A percentile compares a stretch with the other conserved stretches of the same genome.
Evolutionary conservation across 2,888 invertebrate species (phyloP).

Genomic region (Odontocerum albicorne): DNA sequence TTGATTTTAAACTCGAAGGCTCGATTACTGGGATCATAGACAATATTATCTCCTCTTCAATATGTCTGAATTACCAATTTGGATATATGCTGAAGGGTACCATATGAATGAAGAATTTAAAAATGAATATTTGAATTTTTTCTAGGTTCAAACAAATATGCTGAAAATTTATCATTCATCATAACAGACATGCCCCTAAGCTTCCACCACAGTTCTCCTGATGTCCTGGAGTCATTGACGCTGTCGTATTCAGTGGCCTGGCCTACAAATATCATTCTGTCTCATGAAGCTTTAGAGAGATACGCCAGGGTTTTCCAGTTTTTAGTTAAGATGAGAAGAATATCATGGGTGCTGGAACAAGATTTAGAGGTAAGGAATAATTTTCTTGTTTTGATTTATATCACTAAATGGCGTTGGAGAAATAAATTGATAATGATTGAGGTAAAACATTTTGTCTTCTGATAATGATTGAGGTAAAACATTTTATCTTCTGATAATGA

Average conservation of each 20-base stretch:
- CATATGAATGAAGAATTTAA: background rate
- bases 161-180: slow-evolving; percentile 64
- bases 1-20: too few species aligned
- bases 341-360: slow-evolving; percentile 75
- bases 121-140: slow-evolving; percentile 5
- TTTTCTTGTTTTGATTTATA: background rate
- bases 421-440: too few species aligned
- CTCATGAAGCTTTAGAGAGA: slow-evolving; percentile 67
- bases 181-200: slow-evolving; percentile 62
- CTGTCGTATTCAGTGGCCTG: slow-evolving; percentile 72
- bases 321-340: slow-evolving; percentile 71
- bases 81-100: too few species aligned
- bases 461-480: too few species aligned
- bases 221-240: slow-evolving; percentile 67
- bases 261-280: slow-evolving; percentile 79
- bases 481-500: too few species aligned
- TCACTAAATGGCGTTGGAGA: too few species aligned
- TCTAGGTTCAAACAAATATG: slow-evolving; percentile 60
- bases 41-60: too few species aligned
- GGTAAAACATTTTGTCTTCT: too few species aligned
- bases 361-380: slow-evolving; percentile 60
- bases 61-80: too few species aligned
- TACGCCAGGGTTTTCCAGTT: slow-evolving; percentile 78
- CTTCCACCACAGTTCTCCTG: slow-evolving; percentile 66
- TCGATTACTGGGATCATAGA: too few species aligned